phyloP scores from a whole-genome alignment of 2,888 invertebrate species.

The Eustalomyia histrio region DNA sequence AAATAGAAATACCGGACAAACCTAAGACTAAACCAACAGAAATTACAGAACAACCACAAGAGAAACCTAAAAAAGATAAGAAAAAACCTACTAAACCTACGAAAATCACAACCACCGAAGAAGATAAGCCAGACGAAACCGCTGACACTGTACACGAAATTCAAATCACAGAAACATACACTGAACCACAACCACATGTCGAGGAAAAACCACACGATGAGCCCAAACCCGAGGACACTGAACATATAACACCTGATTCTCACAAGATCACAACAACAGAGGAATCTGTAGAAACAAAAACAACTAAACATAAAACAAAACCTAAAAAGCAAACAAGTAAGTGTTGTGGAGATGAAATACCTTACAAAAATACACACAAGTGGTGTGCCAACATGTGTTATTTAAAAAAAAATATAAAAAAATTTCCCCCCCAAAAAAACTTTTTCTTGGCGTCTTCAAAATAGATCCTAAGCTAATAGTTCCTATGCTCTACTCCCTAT shows the following conservation, averaged over 20 bases:
- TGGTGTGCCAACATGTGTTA: constrained; percentile 32
- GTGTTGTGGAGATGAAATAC: constrained; percentile 69
- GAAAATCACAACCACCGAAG: constrained; percentile 66
- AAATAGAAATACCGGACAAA: constrained; percentile 72
- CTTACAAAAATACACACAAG: neutral
- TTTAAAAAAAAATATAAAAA: constrained; percentile 5
- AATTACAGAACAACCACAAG: constrained; percentile 55
- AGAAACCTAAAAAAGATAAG: constrained; percentile 75
- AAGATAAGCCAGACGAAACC: constrained; percentile 58
- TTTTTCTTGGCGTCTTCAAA: constrained; percentile 38
- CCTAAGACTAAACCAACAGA: constrained; percentile 71
- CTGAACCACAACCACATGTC: constrained; percentile 67
- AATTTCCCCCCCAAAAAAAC: constrained; percentile 32
- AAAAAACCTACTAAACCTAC: constrained; percentile 72
- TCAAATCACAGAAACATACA: constrained; percentile 69
- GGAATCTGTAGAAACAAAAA: constrained; percentile 78
- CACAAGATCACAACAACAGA: constrained; percentile 75
- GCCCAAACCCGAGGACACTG: constrained; percentile 76
- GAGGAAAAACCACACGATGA: constrained; percentile 67
- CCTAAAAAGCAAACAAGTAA: constrained; percentile 79
- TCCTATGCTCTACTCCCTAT: constrained; percentile 13
- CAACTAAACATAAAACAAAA: constrained; percentile 78
- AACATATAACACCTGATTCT: constrained; percentile 79
- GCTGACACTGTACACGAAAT: constrained; percentile 68
- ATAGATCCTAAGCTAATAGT: constrained; percentile 16